Evolutionary conservation across 2,797 vertebrate species (phyloP).

Genomic region (Tadarida brasiliensis): DNA sequence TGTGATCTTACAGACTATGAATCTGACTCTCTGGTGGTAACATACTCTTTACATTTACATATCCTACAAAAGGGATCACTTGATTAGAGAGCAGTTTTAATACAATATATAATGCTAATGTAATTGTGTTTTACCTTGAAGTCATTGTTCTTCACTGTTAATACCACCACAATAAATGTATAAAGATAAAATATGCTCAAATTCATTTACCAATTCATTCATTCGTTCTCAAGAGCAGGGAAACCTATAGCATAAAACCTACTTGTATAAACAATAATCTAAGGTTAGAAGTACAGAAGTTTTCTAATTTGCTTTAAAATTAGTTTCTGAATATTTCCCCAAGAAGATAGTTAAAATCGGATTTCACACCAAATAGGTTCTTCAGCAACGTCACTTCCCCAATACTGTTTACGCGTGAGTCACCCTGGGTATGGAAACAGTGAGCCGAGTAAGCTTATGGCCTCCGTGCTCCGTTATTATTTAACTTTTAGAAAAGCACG

Average conservation of each 20-base stretch:
- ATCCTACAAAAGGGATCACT: background rate
- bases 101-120: background rate
- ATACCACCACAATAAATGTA: background rate
- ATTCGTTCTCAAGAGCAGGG: slow-evolving; percentile 22
- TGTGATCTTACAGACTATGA: background rate
- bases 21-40: slow-evolving; percentile 10
- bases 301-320: slow-evolving; percentile 63
- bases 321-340: slow-evolving; percentile 35
- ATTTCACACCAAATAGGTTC: background rate
- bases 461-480: background rate
- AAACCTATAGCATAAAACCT: background rate
- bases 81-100: slow-evolving; percentile 23
- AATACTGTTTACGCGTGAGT: background rate
- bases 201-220: slow-evolving; percentile 50
- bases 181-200: slow-evolving; percentile 31
- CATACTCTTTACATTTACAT: background rate
- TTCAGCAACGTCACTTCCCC: background rate
- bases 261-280: slow-evolving; percentile 28
- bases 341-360: slow-evolving; percentile 15
- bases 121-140: background rate
- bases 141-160: background rate
- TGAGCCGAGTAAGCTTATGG: background rate
- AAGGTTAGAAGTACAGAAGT: background rate
- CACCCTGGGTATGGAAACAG: background rate
- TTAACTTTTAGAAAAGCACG: background rate